A percentile compares a stretch with the other conserved stretches of the same genome.
phyloP scores from a whole-genome alignment of 2,888 invertebrate species.

The Epinotia demarniana region DNA sequence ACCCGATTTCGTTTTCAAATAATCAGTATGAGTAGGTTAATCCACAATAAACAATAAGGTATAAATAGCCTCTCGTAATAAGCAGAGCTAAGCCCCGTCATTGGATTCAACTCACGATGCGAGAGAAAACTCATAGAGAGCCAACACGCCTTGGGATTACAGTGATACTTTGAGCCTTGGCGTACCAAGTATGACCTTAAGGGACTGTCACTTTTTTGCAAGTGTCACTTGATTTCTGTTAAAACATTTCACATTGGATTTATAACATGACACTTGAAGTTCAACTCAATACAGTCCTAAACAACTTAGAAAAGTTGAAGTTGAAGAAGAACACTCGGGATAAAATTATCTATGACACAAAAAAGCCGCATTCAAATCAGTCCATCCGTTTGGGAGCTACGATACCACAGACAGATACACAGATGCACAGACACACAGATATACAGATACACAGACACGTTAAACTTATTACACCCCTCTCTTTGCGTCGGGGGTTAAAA shows the following conservation, averaged over 20 bases:
- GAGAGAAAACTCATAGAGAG: constrained; percentile 39
- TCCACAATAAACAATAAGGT: constrained; percentile 31
- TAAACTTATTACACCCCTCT: too few species aligned
- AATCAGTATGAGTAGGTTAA: constrained; percentile 18
- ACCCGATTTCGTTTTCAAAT: constrained; percentile 13
- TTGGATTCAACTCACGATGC: constrained; percentile 43
- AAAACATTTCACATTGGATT: neutral
- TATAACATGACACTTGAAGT: too few species aligned
- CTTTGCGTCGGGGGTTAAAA: too few species aligned
- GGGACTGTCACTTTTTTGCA: constrained; percentile 32
- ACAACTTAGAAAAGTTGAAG: too few species aligned
- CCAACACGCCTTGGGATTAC: constrained; percentile 38
- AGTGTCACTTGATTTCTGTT: constrained; percentile 25
- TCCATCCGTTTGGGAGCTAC: too few species aligned
- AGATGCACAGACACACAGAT: too few species aligned
- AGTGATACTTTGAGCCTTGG: constrained; percentile 7
- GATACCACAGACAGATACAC: too few species aligned
- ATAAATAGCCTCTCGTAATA: constrained; percentile 37
- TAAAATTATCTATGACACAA: too few species aligned
- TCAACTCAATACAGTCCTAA: too few species aligned
- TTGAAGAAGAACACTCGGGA: too few species aligned
- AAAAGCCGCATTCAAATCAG: too few species aligned
- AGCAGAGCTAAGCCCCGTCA: constrained; percentile 39
- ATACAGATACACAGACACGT: too few species aligned
- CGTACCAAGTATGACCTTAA: neutral